Evolutionary conservation across 2,113 vertebrate species (phyloP).

Genomic region (Brachyhypopomus occidentalis): DNA sequence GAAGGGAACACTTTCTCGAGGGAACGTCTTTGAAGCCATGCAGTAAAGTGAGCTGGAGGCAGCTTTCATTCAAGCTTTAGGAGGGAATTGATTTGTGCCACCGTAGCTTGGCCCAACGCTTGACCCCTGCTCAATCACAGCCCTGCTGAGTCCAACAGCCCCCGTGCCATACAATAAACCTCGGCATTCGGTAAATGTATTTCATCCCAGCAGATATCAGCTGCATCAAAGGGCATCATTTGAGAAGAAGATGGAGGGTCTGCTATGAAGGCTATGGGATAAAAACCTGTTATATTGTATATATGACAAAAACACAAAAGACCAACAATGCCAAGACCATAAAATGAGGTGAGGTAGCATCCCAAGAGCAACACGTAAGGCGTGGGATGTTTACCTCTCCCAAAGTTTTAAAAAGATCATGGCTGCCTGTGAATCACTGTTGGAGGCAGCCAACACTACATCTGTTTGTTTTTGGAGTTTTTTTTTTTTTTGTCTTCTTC

Average conservation of each 20-base stretch:
- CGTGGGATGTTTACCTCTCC: no score
- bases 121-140: not conserved
- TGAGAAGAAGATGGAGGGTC: not conserved
- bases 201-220: not conserved
- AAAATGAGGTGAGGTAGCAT: conserved; percentile 16
- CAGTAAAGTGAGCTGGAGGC: conserved; percentile 20
- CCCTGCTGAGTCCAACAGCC: not conserved
- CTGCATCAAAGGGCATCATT: not conserved
- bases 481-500: not conserved
- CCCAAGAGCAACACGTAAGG: not conserved
- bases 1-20: conserved; percentile 16
- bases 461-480: not conserved
- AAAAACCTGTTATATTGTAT: not conserved
- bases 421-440: not conserved
- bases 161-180: not conserved
- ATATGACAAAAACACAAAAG: not conserved
- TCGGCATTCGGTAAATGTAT: not conserved
- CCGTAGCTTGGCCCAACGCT: not conserved
- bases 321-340: no score
- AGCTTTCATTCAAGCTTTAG: conserved; percentile 34
- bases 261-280: not conserved
- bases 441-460: not conserved
- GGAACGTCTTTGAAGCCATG: conserved; percentile 13
- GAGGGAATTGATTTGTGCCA: conserved; percentile 28
- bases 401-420: not conserved